Evolutionary conservation across 2,113 vertebrate genomes (phyloP).

Genomic region (Tetrax tetrax): DNA sequence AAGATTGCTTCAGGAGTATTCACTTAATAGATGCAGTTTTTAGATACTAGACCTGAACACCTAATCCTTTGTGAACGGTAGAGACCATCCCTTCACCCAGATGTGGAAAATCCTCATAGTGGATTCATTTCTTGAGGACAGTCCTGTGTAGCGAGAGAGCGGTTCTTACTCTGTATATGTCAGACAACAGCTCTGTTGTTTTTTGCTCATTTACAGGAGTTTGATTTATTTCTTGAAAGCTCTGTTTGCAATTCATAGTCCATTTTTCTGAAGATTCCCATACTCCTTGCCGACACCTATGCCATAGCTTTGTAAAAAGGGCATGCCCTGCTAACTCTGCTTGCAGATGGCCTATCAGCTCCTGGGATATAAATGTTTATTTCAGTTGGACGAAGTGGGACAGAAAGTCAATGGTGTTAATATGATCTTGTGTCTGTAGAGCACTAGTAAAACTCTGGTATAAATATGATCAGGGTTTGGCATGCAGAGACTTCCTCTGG

Average conservation of each 20-base stretch:
- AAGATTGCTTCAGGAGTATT: neutral
- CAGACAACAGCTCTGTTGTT: neutral
- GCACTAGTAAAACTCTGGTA: neutral
- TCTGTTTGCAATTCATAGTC: neutral
- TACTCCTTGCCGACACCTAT: neutral
- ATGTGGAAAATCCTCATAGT: neutral
- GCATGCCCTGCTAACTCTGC: neutral
- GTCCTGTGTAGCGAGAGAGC: neutral
- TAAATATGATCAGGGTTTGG: neutral
- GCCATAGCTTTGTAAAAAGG: neutral
- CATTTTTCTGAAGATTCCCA: neutral
- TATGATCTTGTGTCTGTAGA: neutral
- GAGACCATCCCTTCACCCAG: neutral
- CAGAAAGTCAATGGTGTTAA: neutral
- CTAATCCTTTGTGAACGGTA: neutral
- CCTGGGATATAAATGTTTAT: neutral
- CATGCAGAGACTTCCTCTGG: neutral
- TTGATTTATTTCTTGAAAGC: neutral
- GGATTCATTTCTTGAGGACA: neutral
- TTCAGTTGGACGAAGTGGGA: neutral
- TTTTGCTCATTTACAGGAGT: neutral
- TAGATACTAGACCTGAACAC: neutral
- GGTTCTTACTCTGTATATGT: neutral
- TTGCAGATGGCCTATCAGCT: neutral
- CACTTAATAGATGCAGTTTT: neutral